phyloP scores from a whole-genome alignment of 37 sponge, comb jelly and placozoan genomes.

The Cliona cf. orientalis region DNA sequence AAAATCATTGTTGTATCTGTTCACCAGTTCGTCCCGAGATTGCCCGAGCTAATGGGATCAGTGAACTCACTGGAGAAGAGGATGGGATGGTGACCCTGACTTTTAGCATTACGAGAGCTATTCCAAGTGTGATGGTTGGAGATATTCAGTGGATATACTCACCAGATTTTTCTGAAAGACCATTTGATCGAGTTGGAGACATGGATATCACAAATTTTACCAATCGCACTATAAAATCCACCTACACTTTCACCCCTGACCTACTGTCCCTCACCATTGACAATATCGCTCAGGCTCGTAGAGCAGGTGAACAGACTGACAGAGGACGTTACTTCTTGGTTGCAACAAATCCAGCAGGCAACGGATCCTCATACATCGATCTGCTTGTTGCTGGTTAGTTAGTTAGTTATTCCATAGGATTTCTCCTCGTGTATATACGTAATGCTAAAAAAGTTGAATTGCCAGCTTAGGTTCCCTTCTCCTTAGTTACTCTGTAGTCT shows the following conservation, averaged over 20 bases:
- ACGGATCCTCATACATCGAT: constrained; percentile 8
- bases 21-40: constrained; percentile 69
- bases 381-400: constrained; percentile 58
- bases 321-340: constrained; percentile 67
- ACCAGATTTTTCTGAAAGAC: neutral
- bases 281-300: constrained; percentile 22
- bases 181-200: too few species aligned
- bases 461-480: too few species aligned
- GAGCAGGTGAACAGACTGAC: constrained; percentile 33
- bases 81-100: constrained; percentile 1
- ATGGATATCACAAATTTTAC: constrained; percentile 45
- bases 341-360: constrained; percentile 70
- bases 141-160: constrained; percentile 60
- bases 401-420: neutral
- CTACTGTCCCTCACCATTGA: constrained; percentile 16
- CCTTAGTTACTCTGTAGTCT: too few species aligned
- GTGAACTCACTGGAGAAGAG: constrained; percentile 27
- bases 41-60: constrained; percentile 12
- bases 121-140: constrained; percentile 38
- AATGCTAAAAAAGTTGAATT: neutral
- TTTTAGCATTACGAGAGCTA: constrained; percentile 51
- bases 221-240: constrained; percentile 32
- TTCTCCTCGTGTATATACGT: neutral
- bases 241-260: constrained; percentile 13
- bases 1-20: neutral